Evolutionary conservation across 2,888 invertebrate genomes (phyloP).

Genomic region (Crocallis elinguaria): DNA sequence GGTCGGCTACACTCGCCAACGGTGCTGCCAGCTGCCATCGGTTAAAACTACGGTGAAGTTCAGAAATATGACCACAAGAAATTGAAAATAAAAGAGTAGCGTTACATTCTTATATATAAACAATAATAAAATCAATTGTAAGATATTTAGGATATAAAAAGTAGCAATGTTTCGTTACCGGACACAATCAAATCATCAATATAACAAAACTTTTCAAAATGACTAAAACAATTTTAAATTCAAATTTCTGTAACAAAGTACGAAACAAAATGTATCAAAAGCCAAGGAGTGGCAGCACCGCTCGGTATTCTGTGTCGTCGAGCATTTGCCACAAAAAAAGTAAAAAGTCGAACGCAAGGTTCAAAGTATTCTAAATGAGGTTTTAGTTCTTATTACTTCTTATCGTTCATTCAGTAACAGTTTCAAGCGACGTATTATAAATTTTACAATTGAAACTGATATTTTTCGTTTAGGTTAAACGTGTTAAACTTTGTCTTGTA

Average conservation of each 20-base stretch:
- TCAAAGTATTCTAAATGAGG: constrained; percentile 22
- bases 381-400: too few species aligned
- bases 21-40: constrained; percentile 14
- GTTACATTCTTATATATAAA: too few species aligned
- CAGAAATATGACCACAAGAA: not conserved
- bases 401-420: constrained; percentile 14
- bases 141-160: not conserved
- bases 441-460: constrained; percentile 2
- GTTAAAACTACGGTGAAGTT: constrained; percentile 19
- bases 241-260: too few species aligned
- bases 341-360: constrained; percentile 10
- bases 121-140: not conserved
- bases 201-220: too few species aligned
- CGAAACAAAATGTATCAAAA: not conserved
- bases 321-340: constrained; percentile 47
- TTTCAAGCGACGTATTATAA: constrained; percentile 1
- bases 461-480: not conserved
- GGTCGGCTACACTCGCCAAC: constrained; percentile 65
- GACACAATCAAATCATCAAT: not conserved
- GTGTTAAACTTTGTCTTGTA: not conserved
- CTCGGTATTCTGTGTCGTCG: constrained; percentile 45
- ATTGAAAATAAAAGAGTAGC: not conserved
- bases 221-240: too few species aligned
- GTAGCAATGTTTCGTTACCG: not conserved
- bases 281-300: not conserved